Evolutionary conservation across 2,888 invertebrate genomes (phyloP), one percentile per base, ranked within the genome.

Genomic region (Netelia melanura): DNA sequence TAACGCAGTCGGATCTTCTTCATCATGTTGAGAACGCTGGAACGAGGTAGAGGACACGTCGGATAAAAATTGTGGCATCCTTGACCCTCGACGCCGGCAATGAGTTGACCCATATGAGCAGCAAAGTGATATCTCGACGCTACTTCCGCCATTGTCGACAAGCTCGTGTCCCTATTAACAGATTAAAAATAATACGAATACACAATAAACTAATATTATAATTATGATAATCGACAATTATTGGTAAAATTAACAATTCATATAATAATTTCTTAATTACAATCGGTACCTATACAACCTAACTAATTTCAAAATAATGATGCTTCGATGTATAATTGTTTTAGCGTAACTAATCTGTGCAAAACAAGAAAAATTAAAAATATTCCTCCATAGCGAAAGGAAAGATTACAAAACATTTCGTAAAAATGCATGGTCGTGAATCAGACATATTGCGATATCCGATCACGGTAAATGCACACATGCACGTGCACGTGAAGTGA

Each of bases 31-130:
- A 96, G 93, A 17, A 96, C 96, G 91, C 95, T 95, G 78, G 95
- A 92, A 56, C 96, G 95, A 25, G 96, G 95, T 88, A 96, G 94
- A 10, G 96, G 96, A 90, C 96, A 96, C 52, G 95, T 95, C 17
- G 96, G 96, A 89, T 96, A 96, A 92, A 96, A 96, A 90, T 96
- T 95, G 92, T 96, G 96, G 89, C 96, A 96, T 76, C 96, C 96
- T 88, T 95, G 95, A 88, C 96, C 96, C 90, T 96, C 96, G 65
- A 96, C 94, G 25, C 96, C 96, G 67, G 96, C 94, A 84, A 96
- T 95, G 86, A 96, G 93, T 92, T 96, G 96, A 81, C 96, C 96
- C 96, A 96, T 96, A 91, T 96, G 96, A 25, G 96, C 96, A 10
- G 96, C 96, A 90, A 96, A 96, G 91, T 96, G 96, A 90, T 96